Conservation (phyloP, 2,113 vertebrate species). For the Rhynchomys soricoides region DNA sequence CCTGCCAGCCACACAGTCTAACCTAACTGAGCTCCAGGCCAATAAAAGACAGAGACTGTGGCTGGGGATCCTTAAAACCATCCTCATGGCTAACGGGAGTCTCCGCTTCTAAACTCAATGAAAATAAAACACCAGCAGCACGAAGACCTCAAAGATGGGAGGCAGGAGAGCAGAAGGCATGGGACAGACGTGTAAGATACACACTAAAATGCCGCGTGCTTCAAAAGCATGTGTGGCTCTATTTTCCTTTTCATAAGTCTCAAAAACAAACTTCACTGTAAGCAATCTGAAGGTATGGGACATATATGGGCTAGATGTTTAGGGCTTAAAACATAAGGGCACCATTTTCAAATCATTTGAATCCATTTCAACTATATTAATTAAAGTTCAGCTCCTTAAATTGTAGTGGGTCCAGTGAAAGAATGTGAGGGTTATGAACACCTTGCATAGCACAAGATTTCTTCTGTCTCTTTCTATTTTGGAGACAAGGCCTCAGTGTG, state of each 20-base stretch:
- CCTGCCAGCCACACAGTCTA: background rate
- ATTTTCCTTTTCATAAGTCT: conserved; percentile 8
- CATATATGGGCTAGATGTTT: background rate
- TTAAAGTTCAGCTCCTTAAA: background rate
- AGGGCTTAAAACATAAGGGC: conserved; percentile 20
- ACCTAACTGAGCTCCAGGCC: background rate
- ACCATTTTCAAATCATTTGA: conserved; percentile 31
- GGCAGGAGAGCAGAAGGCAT: background rate
- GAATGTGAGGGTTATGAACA: background rate
- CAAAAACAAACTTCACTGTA: conserved; percentile 24
- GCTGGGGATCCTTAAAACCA: conserved; percentile 7
- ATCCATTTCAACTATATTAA: conserved; percentile 9
- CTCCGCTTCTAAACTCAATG: conserved; percentile 45
- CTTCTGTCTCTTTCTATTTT: background rate
- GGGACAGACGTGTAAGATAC: background rate
- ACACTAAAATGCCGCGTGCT: background rate
- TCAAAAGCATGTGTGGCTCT: background rate
- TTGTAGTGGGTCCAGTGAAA: no score
- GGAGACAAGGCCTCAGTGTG: background rate
- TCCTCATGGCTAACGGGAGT: background rate
- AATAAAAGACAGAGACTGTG: background rate
- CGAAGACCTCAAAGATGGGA: conserved; percentile 16
- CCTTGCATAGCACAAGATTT: background rate
- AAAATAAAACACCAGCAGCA: conserved; percentile 3
- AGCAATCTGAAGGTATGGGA: conserved; percentile 12